Evolutionary conservation across 2,888 invertebrate species (phyloP), one percentile per base, ranked within the genome.

Genomic region (Sipha maydis): DNA sequence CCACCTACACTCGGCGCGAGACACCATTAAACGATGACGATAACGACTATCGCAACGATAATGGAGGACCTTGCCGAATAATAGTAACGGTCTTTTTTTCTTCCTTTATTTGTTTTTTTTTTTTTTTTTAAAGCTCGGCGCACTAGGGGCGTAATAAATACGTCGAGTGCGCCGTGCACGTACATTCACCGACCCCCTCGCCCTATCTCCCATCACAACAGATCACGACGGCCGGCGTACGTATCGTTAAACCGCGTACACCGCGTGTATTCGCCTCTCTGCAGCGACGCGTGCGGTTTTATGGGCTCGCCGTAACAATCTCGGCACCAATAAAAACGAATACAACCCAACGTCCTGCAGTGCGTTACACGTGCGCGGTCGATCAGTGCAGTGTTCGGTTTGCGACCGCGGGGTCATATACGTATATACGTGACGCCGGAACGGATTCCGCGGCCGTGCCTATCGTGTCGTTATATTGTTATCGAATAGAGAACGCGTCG

Each of bases 1-100:
- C 86, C 86, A 86, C 86, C 86, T 86, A 28, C 69, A 85, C 83
- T 38, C 61, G 83, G 54, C 71, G 54, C 69, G 71, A 71, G 73
- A 80, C 80, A 41, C 41, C 80, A 31, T 75, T 34, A 2, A 34
- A 34, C 34, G 34, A 4, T 34, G 4, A 34, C 69, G 28, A 61
- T 38, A 48, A 61, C 21, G 67, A 77, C 48, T 31, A 76, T 28
- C 21, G 75, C 38, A 56, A 71, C 38, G 25, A 86, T 77, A 17
- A 77, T 38, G 5, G 4, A 21, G 19, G 48, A 34, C 31, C 54
- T 71, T 54, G 11, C n/a, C 69, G 34, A 41, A 71, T 61, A 61
- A 56, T 56, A 71, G 34, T 79, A 34, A 61, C 25, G 79, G n/a
- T n/a, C n/a, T n/a, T n/a, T n/a, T n/a, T n/a, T n/a, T n/a, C n/a